Percentiles rank a stretch among this genome's conserved stretches.
Evolutionary conservation across 1,140 invertebrate genomes (phyloP).

Genomic region (Drosophila subobscura): DNA sequence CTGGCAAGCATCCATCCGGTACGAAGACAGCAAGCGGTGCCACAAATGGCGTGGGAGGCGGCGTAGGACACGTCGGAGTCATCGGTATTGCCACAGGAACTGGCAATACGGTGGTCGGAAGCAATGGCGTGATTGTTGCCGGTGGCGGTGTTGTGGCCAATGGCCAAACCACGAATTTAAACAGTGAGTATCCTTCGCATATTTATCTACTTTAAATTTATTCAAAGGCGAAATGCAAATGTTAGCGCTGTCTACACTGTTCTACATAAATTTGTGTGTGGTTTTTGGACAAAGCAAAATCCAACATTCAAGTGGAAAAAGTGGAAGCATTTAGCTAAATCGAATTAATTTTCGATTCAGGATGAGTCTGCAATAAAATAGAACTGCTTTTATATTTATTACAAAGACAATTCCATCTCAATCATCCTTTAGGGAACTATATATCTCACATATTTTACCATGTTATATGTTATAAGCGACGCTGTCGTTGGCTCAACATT

Average conservation of each 20-base stretch:
- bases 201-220: slow-evolving; percentile 17
- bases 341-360: too few relatives aligned
- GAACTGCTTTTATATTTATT: too few relatives aligned
- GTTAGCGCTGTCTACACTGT: not conserved
- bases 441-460: too few relatives aligned
- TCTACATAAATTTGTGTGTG: not conserved
- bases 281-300: too few relatives aligned
- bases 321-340: too few relatives aligned
- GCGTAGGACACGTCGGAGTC: slow-evolving; percentile 26
- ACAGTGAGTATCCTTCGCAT: slow-evolving; percentile 60
- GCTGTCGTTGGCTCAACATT: too few relatives aligned
- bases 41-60: slow-evolving; percentile 21
- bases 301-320: too few relatives aligned
- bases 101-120: slow-evolving; percentile 68
- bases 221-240: too few relatives aligned
- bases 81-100: slow-evolving; percentile 34
- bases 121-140: slow-evolving; percentile 74
- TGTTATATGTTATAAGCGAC: too few relatives aligned
- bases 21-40: slow-evolving; percentile 36
- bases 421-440: too few relatives aligned
- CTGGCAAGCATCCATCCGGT: slow-evolving; percentile 50
- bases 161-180: slow-evolving; percentile 77
- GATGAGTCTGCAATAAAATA: too few relatives aligned
- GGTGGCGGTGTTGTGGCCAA: slow-evolving; percentile 71
- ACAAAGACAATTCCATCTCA: too few relatives aligned